A percentile compares a stretch with the other conserved stretches of the same genome.
Conservation (phyloP, 2,888 invertebrate species). For the Brenthis ino region DNA sequence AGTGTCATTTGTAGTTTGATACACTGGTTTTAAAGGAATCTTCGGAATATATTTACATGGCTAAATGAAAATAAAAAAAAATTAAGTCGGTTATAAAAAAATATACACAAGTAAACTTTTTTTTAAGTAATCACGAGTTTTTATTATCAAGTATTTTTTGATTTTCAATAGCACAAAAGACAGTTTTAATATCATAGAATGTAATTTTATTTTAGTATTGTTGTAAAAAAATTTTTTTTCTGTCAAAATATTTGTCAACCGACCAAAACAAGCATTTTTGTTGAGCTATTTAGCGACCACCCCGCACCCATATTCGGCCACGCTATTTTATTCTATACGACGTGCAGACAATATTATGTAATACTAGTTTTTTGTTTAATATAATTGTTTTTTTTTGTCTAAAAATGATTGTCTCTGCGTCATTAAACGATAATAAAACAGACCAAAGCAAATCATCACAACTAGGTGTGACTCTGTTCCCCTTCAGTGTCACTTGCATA, state of each 20-base stretch:
- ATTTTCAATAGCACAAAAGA: too few relatives aligned
- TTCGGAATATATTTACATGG: too few relatives aligned
- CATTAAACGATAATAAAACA: constrained; percentile 44
- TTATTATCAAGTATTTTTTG: too few relatives aligned
- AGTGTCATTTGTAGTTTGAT: not conserved
- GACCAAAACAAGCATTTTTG: constrained; percentile 37
- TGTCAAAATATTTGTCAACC: constrained; percentile 19
- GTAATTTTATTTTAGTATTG: too few relatives aligned
- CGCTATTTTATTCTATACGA: constrained; percentile 45
- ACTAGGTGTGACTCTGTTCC: constrained; percentile 73
- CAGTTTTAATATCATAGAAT: too few relatives aligned
- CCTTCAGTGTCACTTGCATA: constrained; percentile 51
- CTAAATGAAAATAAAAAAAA: too few relatives aligned
- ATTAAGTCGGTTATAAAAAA: too few relatives aligned
- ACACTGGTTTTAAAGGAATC: too few relatives aligned
- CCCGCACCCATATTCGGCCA: constrained; percentile 70
- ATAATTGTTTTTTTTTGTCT: constrained; percentile 6
- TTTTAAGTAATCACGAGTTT: too few relatives aligned
- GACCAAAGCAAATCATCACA: constrained; percentile 76
- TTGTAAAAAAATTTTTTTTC: not conserved
- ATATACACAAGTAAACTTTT: too few relatives aligned
- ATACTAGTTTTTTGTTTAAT: not conserved
- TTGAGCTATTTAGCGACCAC: constrained; percentile 67
- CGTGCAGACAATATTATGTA: constrained; percentile 56
- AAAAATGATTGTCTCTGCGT: constrained; percentile 64